Evolutionary conservation across 2,888 invertebrate genomes (phyloP), one percentile per base, ranked within the genome.

Genomic region (Cyaniris semiargus): DNA sequence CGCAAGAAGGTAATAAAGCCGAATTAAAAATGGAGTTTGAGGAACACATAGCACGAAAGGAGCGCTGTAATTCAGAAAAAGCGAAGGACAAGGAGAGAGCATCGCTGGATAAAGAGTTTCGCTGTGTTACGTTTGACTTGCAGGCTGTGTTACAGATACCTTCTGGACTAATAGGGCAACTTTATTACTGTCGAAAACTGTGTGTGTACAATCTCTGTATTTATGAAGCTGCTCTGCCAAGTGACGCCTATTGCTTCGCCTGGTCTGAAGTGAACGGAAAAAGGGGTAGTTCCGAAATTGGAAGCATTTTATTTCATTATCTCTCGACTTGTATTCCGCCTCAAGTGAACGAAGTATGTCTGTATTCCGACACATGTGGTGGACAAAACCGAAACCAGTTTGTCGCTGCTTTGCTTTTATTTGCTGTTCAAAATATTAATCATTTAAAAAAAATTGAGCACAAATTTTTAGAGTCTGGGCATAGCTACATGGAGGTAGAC

Each of bases 201-300:
- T n/a, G n/a, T n/a, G n/a, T n/a, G n/a, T n/a, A n/a, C n/a, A n/a
- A n/a, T n/a, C n/a, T n/a, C n/a, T n/a, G n/a, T n/a, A n/a, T n/a
- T n/a, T n/a, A n/a, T n/a, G n/a, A 78, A 75, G 78, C 76, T 23
- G 70, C 48, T 15, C 56, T 78, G 60, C 78, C 76, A 44, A 77
- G 76, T 75, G 58, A 76, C 44, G 78, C 78, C 1, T 78, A 76
- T 58, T 78, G 76, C 27, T 78, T 78, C 44, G 34, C 27, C 4
- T 78, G 76, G 76, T 72, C 76, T 31, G 34, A 76, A 75, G 21
- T 78, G 15, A 78, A 78, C 31, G 78, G 78, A 8, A 72, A 76
- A 38, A 71, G 70, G 60, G 78, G 70, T 15, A 75, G 71, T 75
- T 78, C 75, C 15, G 76, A 76, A 70, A 78, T 78, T 31, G 76